Percentiles rank a stretch among this genome's conserved stretches.
phyloP scores from a whole-genome alignment of 2,797 vertebrate genomes.

The Denticeps clupeoides region DNA sequence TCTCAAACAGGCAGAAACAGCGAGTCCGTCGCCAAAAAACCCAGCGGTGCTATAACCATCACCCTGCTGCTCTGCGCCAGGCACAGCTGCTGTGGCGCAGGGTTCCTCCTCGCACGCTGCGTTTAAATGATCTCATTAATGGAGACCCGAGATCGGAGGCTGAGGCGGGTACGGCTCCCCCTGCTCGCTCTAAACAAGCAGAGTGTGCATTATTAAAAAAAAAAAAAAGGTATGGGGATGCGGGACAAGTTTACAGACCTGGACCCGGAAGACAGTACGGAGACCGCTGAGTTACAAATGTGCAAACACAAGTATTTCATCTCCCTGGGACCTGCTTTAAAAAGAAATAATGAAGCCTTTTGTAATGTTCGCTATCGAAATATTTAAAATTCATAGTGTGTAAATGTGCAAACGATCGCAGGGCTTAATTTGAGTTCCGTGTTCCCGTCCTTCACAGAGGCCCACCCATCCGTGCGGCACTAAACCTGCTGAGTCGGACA shows the following conservation, averaged over 20 bases:
- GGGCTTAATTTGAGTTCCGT: not conserved
- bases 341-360: no score
- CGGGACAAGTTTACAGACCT: no score
- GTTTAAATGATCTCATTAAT: conserved; percentile 23
- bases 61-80: not conserved
- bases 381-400: conserved; percentile 2
- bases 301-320: no score
- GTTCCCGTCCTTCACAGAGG: not conserved
- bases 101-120: conserved; percentile 5
- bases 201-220: conserved; percentile 1
- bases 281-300: not conserved
- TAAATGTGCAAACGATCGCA: conserved; percentile 3
- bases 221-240: not conserved
- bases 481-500: no score
- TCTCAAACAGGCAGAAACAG: not conserved
- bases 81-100: not conserved
- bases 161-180: conserved; percentile 3
- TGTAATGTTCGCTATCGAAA: no score
- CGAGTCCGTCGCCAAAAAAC: no score
- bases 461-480: no score
- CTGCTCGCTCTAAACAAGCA: conserved; percentile 31
- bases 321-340: not conserved
- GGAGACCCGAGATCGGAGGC: conserved; percentile 7
- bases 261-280: not conserved
- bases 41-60: not conserved